Evolutionary conservation across 2,888 invertebrate genomes (phyloP), one percentile per base, ranked within the genome.

Genomic region (Heliconius cydno): DNA sequence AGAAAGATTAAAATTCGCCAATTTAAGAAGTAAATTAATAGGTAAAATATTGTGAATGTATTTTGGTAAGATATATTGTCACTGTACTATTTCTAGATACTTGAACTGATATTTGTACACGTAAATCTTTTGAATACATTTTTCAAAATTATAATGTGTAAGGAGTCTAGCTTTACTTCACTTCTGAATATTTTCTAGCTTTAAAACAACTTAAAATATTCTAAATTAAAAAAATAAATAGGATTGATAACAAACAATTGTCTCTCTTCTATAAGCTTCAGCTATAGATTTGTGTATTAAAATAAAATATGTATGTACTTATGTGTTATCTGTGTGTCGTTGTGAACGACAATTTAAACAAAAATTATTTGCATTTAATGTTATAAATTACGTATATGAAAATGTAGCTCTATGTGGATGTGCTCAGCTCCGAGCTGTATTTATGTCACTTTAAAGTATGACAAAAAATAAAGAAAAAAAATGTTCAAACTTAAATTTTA

Each of bases 351-450:
- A 85, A 85, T 84, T 85, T 82, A 73, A 81, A 80, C 38, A 80
- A 79, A 79, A 80, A 79, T 85, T 83, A 79, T 83, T 84, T 84
- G 82, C 85, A 83, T 84, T 83, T 81, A 82, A 85, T 85, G 84
- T 86, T 83, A 82, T 83, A 83, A 83, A 73, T 60, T 73, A 60
- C 1, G n/a, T 60, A 73, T 73, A 73, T 60, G 34, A 80, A 80
- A 81, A 81, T 82, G 79, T 72, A 83, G 83, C 76, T 80, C 83
- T 85, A 80, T 85, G 86, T 87, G 81, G 82, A 86, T 88, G 89
- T 90, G 88, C 88, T 88, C 90, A 88, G 94, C 93, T 93, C 81
- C 86, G 88, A 94, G 93, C 93, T 93, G 92, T 80, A 81, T 80
- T 82, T 83, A 83, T 83, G 82, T 82, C 65, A 81, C 80, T 81